Conservation (phyloP, 1,140 invertebrate species). For the Rhyzopertha dominica region DNA sequence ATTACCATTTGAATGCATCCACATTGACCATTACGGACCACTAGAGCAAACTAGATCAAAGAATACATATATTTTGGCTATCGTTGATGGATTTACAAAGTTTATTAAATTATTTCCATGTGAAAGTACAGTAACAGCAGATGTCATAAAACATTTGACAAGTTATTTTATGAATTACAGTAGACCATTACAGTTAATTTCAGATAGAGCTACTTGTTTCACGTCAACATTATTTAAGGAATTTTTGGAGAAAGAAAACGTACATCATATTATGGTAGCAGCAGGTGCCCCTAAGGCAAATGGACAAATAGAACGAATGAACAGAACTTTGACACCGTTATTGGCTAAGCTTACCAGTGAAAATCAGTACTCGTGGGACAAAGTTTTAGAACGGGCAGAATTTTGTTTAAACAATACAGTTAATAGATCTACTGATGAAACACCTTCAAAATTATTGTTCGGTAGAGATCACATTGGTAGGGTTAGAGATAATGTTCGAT, state of each 20-base stretch:
- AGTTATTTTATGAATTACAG: constrained; percentile 20
- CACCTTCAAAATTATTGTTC: constrained; percentile 23
- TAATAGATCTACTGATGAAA: constrained; percentile 21
- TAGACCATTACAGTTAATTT: constrained; percentile 17
- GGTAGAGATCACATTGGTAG: background rate
- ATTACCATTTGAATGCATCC: constrained; percentile 29
- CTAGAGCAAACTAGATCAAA: constrained; percentile 10
- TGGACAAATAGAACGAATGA: constrained; percentile 29
- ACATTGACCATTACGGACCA: constrained; percentile 38
- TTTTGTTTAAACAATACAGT: constrained; percentile 30
- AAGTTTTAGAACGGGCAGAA: constrained; percentile 22
- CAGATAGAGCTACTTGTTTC: constrained; percentile 22
- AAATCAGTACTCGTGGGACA: constrained; percentile 23
- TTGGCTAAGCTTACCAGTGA: constrained; percentile 15
- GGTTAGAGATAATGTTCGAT: background rate
- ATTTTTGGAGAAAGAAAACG: constrained; percentile 20
- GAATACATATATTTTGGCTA: constrained; percentile 25
- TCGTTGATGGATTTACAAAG: constrained; percentile 32
- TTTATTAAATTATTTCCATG: constrained; percentile 22
- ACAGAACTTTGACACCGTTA: constrained; percentile 24
- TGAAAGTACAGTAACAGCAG: constrained; percentile 11
- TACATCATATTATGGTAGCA: constrained; percentile 17
- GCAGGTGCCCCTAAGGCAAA: constrained; percentile 21
- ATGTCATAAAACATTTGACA: constrained; percentile 21
- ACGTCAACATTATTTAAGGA: constrained; percentile 18